These are phyloP conservation scores for Chydorus sphaericus DNA, from an alignment of 2,888 invertebrate genomes.

Conservation along the genomic window DNA sequence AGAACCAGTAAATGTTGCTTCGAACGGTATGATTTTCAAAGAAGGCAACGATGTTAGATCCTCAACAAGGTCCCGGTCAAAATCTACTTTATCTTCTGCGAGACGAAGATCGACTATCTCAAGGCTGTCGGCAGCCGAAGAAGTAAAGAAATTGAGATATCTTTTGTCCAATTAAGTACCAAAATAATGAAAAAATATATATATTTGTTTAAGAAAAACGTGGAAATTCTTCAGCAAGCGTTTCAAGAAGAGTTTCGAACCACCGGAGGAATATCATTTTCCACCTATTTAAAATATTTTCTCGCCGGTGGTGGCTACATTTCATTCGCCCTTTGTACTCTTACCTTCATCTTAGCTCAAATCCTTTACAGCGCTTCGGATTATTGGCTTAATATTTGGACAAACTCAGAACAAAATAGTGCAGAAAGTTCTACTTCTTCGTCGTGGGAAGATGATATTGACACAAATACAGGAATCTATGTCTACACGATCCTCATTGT, in stretches of 20 bases:
- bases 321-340: conserved; percentile 40
- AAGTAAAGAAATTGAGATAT: too few species aligned
- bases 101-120: too few species aligned
- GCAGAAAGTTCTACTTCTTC: too few species aligned
- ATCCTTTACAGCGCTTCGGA: conserved; percentile 41
- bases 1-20: too few species aligned
- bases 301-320: conserved; percentile 47
- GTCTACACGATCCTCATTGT: conserved; percentile 29
- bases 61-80: neutral
- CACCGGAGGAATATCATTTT: conserved; percentile 20
- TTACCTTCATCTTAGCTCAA: conserved; percentile 43
- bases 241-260: conserved; percentile 14
- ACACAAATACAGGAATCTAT: conserved; percentile 25
- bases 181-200: too few species aligned
- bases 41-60: neutral
- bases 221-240: too few species aligned
- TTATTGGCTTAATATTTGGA: conserved; percentile 19
- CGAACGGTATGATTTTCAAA: too few species aligned
- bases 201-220: too few species aligned
- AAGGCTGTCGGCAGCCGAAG: neutral
- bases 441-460: neutral
- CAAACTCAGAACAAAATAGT: neutral
- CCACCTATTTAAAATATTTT: conserved; percentile 44
- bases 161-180: too few species aligned
- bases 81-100: too few species aligned